Conservation (phyloP, 2,797 vertebrate species). For the Acanthurus leucopareius region DNA sequence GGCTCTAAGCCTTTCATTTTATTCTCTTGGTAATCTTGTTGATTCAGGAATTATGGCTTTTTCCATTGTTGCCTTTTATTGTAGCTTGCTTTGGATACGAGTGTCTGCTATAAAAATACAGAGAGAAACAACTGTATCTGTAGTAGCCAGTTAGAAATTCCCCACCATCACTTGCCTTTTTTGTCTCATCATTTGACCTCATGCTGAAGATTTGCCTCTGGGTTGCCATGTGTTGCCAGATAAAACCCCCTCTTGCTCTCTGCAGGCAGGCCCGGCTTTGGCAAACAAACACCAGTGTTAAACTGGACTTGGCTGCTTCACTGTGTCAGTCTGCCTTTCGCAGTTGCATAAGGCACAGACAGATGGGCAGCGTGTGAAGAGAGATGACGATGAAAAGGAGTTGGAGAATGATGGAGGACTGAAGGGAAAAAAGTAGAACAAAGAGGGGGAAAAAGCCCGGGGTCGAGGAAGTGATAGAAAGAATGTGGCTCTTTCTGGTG, state of each 20-base stretch:
- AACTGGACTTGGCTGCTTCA: slow-evolving; percentile 56
- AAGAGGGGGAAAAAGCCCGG: slow-evolving; percentile 7
- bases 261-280: slow-evolving; percentile 51
- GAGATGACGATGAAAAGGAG: slow-evolving; percentile 44
- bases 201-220: slow-evolving; percentile 39
- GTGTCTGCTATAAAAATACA: slow-evolving; percentile 39
- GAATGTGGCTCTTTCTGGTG: slow-evolving; percentile 42
- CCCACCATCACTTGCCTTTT: slow-evolving; percentile 29
- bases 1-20: slow-evolving; percentile 48
- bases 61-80: slow-evolving; percentile 64
- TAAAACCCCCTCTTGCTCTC: slow-evolving; percentile 31
- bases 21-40: slow-evolving; percentile 50
- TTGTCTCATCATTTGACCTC: slow-evolving; percentile 39
- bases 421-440: slow-evolving; percentile 31
- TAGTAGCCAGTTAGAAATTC: slow-evolving; percentile 41
- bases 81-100: slow-evolving; percentile 51
- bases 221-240: slow-evolving; percentile 54
- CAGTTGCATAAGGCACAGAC: slow-evolving; percentile 65
- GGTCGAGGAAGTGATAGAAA: slow-evolving; percentile 28
- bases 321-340: slow-evolving; percentile 51
- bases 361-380: slow-evolving; percentile 62
- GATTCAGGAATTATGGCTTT: slow-evolving; percentile 56
- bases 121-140: slow-evolving; percentile 13
- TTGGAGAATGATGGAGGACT: slow-evolving; percentile 51
- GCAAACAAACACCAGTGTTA: slow-evolving; percentile 39